A percentile compares a stretch with the other conserved stretches of the same genome.
These are phyloP conservation scores for Phaenicophaeus curvirostris DNA, from an alignment of 2,797 vertebrate genomes.

Conservation along the genomic window DNA sequence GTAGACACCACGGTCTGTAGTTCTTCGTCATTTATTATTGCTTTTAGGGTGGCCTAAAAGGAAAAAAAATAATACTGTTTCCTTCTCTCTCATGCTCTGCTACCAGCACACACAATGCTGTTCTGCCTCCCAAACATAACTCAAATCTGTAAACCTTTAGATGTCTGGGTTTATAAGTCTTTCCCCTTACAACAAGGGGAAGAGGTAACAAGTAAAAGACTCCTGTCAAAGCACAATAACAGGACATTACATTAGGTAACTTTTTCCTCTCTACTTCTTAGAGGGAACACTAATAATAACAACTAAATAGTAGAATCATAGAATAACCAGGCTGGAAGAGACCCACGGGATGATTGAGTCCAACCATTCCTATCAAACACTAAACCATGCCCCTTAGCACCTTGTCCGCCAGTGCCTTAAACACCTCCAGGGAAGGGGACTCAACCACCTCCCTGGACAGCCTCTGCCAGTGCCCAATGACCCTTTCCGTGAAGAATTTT, in stretches of 20 bases:
- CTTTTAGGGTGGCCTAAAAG: conserved; percentile 83
- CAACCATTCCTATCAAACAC: too few relatives aligned
- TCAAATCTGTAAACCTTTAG: not conserved
- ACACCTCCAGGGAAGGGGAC: too few relatives aligned
- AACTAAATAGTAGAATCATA: too few relatives aligned
- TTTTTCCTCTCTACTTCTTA: not conserved
- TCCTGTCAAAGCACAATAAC: not conserved
- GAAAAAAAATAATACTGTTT: not conserved
- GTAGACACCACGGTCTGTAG: conserved; percentile 87
- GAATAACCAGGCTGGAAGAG: too few relatives aligned
- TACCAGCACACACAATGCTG: not conserved
- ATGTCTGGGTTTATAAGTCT: not conserved
- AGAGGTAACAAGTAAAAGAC: not conserved
- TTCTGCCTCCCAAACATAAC: not conserved
- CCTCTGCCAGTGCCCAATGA: too few relatives aligned
- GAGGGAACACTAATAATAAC: not conserved
- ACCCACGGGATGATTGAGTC: too few relatives aligned
- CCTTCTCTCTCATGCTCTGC: not conserved
- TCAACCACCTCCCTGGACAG: too few relatives aligned
- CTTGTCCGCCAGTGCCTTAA: too few relatives aligned
- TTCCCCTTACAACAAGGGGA: not conserved
- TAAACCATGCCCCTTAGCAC: too few relatives aligned
- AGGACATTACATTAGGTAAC: not conserved
- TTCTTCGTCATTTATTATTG: conserved; percentile 81
- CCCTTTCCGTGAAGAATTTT: too few relatives aligned